Evolutionary conservation across 2,797 vertebrate species (phyloP), one percentile per base, ranked within the genome.

Genomic region (Pelodytes ibericus): DNA sequence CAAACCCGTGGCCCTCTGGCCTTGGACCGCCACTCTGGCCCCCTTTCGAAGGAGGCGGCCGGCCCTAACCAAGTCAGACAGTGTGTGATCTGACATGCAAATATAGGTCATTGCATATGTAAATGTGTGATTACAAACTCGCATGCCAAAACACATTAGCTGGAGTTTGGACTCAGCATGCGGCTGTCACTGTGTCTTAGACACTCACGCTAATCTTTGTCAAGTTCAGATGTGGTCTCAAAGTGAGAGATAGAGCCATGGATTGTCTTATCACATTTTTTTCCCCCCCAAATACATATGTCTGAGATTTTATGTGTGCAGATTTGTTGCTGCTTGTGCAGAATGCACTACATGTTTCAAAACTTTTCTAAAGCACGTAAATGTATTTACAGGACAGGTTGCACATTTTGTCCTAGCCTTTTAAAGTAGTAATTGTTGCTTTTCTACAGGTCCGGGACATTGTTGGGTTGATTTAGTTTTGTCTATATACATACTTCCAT

Each of bases 51-150:
- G 93, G 95, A 96, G 94, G 95, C 94, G 95, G 94, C 94, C 90
- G 77, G 86, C 92, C 91, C 95, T 97, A 97, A 97, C 96, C 93
- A 94, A 90, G 94, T 93, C 88, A 94, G 95, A 96, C 95, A 93
- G 95, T 94, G 95, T 95, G 95, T 92, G 94, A 95, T 95, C 96
- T 98, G 97, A 99, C 97, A 98, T 99, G 96, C 96, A 99, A 95
- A 99, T 99, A 93, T 99, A 99, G 97, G 97, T 99, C 97, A 99
- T 99, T 98, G 96, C 96, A 99, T 99, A 99, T 99, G 97, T 98
- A 99, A 99, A 99, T 99, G 96, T 96, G 96, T 95, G 95, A 98
- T 99, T 98, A 97, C 92, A 91, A 94, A 93, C 93, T 91, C 90
- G 93, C 94, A 95, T 95, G 97, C 97, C 97, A 98, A 94, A 94